Conservation (phyloP, 2,113 vertebrate species). For the Brachyhypopomus occidentalis region DNA sequence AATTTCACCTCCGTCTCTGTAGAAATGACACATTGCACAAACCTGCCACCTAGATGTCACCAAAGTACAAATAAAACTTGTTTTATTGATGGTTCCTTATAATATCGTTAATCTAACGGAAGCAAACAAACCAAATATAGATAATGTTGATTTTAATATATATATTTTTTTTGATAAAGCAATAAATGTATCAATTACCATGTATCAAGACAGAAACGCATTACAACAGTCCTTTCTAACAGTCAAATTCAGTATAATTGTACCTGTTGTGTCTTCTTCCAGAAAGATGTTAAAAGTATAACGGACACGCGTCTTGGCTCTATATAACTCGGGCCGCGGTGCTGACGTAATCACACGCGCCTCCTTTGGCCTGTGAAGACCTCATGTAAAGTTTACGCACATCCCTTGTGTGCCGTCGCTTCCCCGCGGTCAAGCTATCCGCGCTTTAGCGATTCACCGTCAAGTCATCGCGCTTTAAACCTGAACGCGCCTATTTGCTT, state of each 20-base stretch:
- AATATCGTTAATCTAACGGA: no score
- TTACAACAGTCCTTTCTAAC: background rate
- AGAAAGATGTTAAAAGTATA: conserved; percentile 47
- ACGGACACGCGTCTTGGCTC: conserved; percentile 33
- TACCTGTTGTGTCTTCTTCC: conserved; percentile 63
- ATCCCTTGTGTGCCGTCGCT: conserved; percentile 3
- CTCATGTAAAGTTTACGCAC: conserved; percentile 30
- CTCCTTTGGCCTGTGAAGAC: conserved; percentile 62
- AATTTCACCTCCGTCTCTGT: background rate
- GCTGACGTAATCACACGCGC: conserved; percentile 61
- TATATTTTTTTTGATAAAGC: no score
- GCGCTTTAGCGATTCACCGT: no score
- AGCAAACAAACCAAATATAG: no score
- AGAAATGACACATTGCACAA: background rate
- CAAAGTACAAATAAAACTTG: background rate
- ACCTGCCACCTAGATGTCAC: conserved; percentile 47
- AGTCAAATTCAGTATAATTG: conserved; percentile 27
- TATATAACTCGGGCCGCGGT: conserved; percentile 63
- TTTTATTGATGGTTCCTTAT: no score
- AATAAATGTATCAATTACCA: no score
- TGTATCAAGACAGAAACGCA: no score
- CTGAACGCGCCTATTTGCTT: no score
- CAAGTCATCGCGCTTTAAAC: no score
- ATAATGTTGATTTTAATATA: no score
- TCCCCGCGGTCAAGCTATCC: no score